These are phyloP conservation scores for Phyllotis vaccarum DNA, from an alignment of 2,797 vertebrate genomes.

Conservation along the genomic window DNA sequence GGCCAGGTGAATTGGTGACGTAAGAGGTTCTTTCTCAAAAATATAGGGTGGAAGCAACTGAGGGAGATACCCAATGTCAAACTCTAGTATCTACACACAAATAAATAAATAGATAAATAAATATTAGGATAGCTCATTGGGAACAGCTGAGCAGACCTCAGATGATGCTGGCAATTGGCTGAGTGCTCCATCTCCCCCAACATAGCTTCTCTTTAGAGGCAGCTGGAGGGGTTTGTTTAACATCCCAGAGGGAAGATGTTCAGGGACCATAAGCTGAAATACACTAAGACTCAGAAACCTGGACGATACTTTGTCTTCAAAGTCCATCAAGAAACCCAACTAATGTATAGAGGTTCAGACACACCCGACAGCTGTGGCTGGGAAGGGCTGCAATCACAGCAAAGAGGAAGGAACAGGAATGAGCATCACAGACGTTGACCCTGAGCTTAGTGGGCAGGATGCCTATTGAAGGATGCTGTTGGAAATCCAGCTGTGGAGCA, in stretches of 20 bases:
- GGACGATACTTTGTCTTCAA: background rate
- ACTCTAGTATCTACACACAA: background rate
- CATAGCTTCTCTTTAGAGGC: background rate
- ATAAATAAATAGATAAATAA: background rate
- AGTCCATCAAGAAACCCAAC: background rate
- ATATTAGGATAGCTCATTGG: background rate
- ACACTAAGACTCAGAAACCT: background rate
- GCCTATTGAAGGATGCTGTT: background rate
- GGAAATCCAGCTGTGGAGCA: background rate
- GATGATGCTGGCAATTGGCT: background rate
- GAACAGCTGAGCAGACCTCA: no score
- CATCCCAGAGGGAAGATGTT: background rate
- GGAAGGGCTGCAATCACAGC: background rate
- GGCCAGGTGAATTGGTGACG: background rate
- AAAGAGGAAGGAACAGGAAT: background rate
- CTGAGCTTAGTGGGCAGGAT: background rate
- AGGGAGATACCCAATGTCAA: background rate
- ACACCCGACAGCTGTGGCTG: no score
- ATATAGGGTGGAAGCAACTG: background rate
- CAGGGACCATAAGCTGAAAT: background rate
- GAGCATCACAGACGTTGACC: background rate
- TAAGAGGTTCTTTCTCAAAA: background rate
- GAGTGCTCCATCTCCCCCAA: background rate
- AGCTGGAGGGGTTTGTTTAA: background rate
- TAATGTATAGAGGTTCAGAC: background rate